Conservation (phyloP, 2,113 vertebrate species). For the Panthera tigris region DNA sequence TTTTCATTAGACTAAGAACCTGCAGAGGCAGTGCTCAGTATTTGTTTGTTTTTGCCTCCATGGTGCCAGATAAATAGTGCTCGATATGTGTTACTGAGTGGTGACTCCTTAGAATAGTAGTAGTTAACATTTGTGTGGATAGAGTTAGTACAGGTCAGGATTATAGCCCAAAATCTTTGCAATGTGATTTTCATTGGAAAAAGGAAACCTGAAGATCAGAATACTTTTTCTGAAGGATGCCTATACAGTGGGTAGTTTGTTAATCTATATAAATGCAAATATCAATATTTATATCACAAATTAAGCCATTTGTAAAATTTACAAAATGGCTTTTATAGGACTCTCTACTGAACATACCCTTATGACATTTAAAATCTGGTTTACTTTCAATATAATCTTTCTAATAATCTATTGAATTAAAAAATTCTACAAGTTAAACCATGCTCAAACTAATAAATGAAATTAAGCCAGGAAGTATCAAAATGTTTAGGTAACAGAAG, state of each 20-base stretch:
- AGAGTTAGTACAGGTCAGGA: neutral
- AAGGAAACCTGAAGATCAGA: neutral
- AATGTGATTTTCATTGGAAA: neutral
- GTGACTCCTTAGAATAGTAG: neutral
- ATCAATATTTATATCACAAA: slow-evolving; percentile 16
- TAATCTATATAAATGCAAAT: neutral
- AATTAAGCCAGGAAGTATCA: neutral
- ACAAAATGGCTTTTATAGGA: neutral
- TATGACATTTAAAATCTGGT: neutral
- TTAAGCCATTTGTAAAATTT: neutral
- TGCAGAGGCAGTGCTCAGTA: neutral
- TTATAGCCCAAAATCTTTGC: neutral
- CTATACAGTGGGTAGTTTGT: neutral
- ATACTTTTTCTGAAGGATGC: neutral
- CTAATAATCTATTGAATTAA: neutral
- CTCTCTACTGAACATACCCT: neutral
- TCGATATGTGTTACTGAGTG: neutral
- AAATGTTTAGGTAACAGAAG: neutral
- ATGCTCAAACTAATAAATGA: neutral
- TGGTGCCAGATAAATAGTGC: neutral
- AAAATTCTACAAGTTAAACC: neutral
- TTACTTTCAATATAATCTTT: slow-evolving; percentile 9
- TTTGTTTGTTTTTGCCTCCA: neutral
- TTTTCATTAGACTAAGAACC: neutral
- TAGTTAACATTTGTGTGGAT: neutral